Percentiles rank a stretch among this genome's conserved stretches.
phyloP scores from a whole-genome alignment of 2,113 vertebrate species.

The Tyto alba region DNA sequence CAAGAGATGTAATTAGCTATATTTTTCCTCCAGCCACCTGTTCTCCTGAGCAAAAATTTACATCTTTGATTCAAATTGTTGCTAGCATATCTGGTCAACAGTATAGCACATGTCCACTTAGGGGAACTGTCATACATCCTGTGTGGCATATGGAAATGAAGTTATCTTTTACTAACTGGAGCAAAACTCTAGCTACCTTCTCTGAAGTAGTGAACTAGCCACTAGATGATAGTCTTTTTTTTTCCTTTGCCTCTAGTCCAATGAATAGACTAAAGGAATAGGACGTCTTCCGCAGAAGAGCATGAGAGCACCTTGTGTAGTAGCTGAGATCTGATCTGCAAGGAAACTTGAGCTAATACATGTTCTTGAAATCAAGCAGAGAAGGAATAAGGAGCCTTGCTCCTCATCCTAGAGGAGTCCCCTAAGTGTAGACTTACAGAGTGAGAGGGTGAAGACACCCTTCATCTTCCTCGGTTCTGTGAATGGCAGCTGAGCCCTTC shows the following conservation, averaged over 20 bases:
- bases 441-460: background rate
- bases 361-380: background rate
- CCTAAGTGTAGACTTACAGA: accelerated
- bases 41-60: background rate
- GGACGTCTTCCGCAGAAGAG: background rate
- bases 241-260: background rate
- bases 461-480: background rate
- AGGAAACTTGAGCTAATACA: background rate
- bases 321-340: background rate
- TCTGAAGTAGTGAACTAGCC: background rate
- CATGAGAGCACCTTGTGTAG: background rate
- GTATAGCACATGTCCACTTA: background rate
- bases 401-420: background rate
- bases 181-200: background rate
- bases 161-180: background rate
- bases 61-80: background rate
- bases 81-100: background rate
- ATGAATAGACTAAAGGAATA: background rate
- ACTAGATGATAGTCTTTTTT: background rate
- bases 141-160: background rate
- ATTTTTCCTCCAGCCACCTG: background rate
- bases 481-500: background rate
- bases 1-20: background rate
- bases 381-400: background rate
- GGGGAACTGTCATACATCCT: background rate